Evolutionary conservation across 2,888 invertebrate genomes (phyloP).

Genomic region (Antheraea assamensis): DNA sequence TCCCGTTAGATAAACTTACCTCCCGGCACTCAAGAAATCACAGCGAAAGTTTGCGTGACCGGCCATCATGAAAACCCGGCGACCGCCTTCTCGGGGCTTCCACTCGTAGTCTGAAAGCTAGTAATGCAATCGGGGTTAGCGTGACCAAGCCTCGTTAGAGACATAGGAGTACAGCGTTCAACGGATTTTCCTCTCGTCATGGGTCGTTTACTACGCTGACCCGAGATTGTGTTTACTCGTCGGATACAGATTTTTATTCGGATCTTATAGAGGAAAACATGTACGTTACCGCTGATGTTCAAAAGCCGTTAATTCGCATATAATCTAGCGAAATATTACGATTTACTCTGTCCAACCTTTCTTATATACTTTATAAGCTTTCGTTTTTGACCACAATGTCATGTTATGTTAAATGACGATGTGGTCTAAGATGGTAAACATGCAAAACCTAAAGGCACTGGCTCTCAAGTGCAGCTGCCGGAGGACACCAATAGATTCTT

Average conservation of each 20-base stretch:
- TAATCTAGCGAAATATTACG: too few species aligned
- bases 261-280: too few species aligned
- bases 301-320: too few species aligned
- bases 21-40: constrained; percentile 21
- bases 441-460: too few species aligned
- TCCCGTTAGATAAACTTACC: background rate
- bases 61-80: constrained; percentile 20
- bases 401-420: too few species aligned
- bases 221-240: constrained; percentile 18
- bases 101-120: background rate
- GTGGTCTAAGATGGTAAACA: too few species aligned
- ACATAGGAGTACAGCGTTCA: background rate
- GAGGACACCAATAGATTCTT: too few species aligned
- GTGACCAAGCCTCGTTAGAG: constrained; percentile 31
- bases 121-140: constrained; percentile 42
- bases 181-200: background rate
- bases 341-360: too few species aligned
- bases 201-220: constrained; percentile 28
- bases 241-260: background rate
- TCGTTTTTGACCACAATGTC: too few species aligned
- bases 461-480: too few species aligned
- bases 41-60: constrained; percentile 34
- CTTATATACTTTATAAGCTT: too few species aligned
- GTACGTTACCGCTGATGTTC: too few species aligned
- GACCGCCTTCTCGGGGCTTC: background rate